Evolutionary conservation across 2,888 invertebrate genomes (phyloP), one percentile per base, ranked within the genome.

Genomic region (Thera obeliscata): DNA sequence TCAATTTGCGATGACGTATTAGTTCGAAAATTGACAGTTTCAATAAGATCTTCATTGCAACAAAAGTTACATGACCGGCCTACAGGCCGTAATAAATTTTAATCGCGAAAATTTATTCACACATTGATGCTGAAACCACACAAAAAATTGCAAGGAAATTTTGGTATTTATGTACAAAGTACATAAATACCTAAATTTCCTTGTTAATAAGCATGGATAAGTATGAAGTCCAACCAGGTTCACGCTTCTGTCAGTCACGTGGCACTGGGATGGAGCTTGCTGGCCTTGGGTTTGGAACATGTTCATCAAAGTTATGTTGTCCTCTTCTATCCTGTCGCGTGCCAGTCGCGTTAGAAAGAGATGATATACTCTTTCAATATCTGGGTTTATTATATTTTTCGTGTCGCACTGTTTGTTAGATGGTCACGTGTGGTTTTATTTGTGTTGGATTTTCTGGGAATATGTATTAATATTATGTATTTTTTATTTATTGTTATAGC

Each of bases 261-360:
- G 74, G 87, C 90, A 87, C 87, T 82, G 89, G 89, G 88, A 81
- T 85, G 90, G 90, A 87, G 90, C 90, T 90, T 90, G 89, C 90
- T 89, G 90, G 87, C 87, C 82, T 70, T 63, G 36, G 59, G 64
- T 54, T 54, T 6, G 11, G 35, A 6, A 22, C 7, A 8, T 55
- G 11, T 56, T 56, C 0, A 55, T 35, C 22, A 56, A 35, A 46
- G 41, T 41, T 4, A 41, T 41, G 5, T 41, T 41, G 41, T 41
- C 6, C 41, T 41, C 5, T 41, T 41, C 6, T 41, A 41, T 5
- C 41, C 3, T 41, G 41, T 7, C 7, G 7, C 41, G 7, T 0
- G 5, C 7, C 41, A 41, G 41, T 5, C 5, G 7, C 0, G 41
- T 7, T 41, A 41, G 41, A 4, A 41, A 41, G 5, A 41, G 41